phyloP scores from a whole-genome alignment of 1,140 invertebrate species.

The Saxidomus purpurata region DNA sequence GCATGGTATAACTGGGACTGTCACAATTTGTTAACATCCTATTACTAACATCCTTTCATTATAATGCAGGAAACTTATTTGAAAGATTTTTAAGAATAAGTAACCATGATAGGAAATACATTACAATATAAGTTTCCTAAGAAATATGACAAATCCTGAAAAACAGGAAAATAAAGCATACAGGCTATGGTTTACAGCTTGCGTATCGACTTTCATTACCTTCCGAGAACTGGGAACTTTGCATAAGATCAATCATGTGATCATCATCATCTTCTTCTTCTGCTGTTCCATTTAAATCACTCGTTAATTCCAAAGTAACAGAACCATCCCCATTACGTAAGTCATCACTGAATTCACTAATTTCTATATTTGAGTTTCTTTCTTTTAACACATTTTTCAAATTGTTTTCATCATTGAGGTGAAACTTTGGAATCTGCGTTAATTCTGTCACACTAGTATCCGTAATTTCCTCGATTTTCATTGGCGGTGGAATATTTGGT shows the following conservation, averaged over 20 bases:
- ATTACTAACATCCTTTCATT: no score
- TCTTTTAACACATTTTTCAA: constrained; percentile 64
- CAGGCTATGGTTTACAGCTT: no score
- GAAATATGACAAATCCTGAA: no score
- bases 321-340: constrained; percentile 52
- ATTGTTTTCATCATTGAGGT: constrained; percentile 64
- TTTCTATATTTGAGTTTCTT: constrained; percentile 63
- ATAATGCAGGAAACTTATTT: no score
- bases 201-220: no score
- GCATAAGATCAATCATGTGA: constrained; percentile 56
- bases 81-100: no score
- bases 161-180: no score
- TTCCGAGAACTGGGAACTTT: constrained; percentile 66
- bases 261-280: constrained; percentile 52
- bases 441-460: constrained; percentile 47
- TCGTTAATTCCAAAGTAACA: constrained; percentile 43
- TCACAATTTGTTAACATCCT: no score
- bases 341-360: constrained; percentile 31
- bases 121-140: no score
- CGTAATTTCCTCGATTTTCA: constrained; percentile 56
- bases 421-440: constrained; percentile 38
- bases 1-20: no score
- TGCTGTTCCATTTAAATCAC: constrained; percentile 34
- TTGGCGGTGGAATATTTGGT: constrained; percentile 65
- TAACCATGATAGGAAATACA: no score